phyloP scores from a whole-genome alignment of 2,113 vertebrate species.

The Acrocephalus kingi region DNA sequence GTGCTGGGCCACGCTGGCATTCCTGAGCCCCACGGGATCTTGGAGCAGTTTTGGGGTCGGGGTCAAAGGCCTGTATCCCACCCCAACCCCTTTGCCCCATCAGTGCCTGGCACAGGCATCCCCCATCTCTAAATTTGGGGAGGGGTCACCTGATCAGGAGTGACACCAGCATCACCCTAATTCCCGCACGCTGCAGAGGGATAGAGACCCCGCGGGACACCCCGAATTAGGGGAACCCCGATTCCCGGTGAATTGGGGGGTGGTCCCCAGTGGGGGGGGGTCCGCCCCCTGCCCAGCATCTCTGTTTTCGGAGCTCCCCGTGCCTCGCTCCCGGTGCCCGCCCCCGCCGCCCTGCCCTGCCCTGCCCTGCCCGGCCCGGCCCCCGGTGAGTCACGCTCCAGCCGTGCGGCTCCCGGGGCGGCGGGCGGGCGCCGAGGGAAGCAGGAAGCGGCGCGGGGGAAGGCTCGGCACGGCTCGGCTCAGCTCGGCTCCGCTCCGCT shows the following conservation, averaged over 20 bases:
- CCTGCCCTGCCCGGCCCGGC: constrained; percentile 6
- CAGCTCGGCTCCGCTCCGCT: neutral
- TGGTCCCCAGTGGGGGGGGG: neutral
- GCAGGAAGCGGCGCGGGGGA: neutral
- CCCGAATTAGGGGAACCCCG: neutral
- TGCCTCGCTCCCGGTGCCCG: neutral
- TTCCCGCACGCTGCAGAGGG: neutral
- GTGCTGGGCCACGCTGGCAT: neutral
- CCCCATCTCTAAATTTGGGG: neutral
- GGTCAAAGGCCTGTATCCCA: neutral
- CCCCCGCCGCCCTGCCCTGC: neutral
- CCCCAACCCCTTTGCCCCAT: neutral
- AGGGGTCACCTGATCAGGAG: neutral
- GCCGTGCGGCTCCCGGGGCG: constrained; percentile 22
- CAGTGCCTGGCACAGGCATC: neutral
- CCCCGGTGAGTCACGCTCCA: constrained; percentile 45
- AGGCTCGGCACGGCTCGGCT: neutral
- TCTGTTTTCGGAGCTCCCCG: neutral
- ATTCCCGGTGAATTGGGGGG: neutral
- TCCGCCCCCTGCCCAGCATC: neutral
- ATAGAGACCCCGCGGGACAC: neutral
- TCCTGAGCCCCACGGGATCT: neutral
- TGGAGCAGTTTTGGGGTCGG: neutral
- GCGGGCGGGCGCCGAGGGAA: constrained; percentile 29
- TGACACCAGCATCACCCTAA: neutral